Conservation (phyloP, 2,888 invertebrate genomes). For the Rotaria socialis region DNA sequence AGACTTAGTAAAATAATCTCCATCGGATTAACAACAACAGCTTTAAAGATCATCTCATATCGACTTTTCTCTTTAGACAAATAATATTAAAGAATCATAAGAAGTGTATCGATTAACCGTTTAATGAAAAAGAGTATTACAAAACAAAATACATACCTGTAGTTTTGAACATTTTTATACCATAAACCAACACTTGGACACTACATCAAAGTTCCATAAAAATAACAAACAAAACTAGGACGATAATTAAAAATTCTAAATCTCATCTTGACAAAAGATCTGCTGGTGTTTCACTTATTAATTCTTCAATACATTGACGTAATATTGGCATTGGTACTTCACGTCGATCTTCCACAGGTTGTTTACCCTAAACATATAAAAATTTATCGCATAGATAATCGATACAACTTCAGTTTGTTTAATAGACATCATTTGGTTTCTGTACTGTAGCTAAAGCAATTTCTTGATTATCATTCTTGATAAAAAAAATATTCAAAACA, state of each 20-base stretch:
- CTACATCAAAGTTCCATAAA: conserved; percentile 82
- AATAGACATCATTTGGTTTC: conserved; percentile 46
- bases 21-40: too few relatives aligned
- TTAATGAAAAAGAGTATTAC: too few relatives aligned
- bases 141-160: too few relatives aligned
- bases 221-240: conserved; percentile 46
- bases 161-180: conserved; percentile 78
- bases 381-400: too few relatives aligned
- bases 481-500: too few relatives aligned
- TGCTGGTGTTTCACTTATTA: conserved; percentile 82
- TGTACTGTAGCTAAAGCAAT: neutral
- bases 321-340: conserved; percentile 82
- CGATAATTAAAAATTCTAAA: neutral
- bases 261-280: conserved; percentile 71
- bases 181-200: conserved; percentile 79
- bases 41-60: too few relatives aligned
- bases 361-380: conserved; percentile 66
- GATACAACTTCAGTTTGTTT: too few relatives aligned
- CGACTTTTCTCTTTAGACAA: too few relatives aligned
- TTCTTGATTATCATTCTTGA: conserved; percentile 35
- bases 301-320: conserved; percentile 76
- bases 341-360: conserved; percentile 76
- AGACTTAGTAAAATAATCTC: too few relatives aligned
- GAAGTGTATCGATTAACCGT: too few relatives aligned
- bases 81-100: too few relatives aligned